Conservation (phyloP, 1,140 invertebrate species). For the Orchestia grillus region DNA sequence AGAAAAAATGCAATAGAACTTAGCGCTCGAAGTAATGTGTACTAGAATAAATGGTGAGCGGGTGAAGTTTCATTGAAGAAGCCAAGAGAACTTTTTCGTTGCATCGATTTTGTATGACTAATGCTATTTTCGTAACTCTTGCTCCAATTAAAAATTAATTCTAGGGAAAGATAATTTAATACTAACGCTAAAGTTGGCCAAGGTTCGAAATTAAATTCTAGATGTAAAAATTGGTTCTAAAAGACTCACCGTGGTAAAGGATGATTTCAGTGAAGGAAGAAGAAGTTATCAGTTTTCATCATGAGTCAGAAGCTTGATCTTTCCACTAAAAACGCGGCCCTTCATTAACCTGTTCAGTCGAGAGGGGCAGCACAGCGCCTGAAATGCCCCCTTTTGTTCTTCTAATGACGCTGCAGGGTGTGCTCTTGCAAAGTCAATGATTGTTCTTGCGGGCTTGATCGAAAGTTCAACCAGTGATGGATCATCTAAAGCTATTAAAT, state of each 20-base stretch:
- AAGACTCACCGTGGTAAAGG: background rate
- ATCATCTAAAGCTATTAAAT: conserved; percentile 28
- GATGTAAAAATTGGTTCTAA: background rate
- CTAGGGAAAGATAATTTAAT: background rate
- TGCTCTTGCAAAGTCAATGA: background rate
- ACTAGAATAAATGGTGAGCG: background rate
- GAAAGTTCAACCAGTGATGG: background rate
- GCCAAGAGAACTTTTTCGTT: background rate
- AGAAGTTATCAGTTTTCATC: background rate
- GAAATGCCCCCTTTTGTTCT: conserved; percentile 31
- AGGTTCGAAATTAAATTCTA: background rate
- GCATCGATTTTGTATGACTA: background rate
- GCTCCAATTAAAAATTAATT: background rate
- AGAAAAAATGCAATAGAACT: background rate
- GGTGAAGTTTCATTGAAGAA: background rate
- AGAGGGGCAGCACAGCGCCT: background rate
- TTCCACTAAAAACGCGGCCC: background rate
- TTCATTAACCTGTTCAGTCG: conserved; percentile 8
- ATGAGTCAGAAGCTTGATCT: background rate
- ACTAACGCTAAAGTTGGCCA: background rate
- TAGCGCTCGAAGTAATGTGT: background rate
- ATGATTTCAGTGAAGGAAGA: background rate
- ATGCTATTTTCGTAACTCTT: background rate
- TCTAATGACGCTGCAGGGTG: background rate
- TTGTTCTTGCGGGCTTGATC: background rate